Base-by-base conservation (phyloP, 2,888 invertebrate species). In the Peribatodes rhomboidaria region DNA sequence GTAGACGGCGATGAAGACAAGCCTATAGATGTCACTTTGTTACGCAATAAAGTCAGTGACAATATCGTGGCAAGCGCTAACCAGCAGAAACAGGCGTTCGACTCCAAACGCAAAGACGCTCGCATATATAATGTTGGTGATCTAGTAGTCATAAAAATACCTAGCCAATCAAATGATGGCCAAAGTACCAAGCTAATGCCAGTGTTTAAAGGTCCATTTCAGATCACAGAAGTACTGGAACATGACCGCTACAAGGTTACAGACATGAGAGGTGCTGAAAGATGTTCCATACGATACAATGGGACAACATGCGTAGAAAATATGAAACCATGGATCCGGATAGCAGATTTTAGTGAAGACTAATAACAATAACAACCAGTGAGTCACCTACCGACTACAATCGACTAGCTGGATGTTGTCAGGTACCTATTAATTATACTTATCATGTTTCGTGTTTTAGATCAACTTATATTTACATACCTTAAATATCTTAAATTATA, bases 261-360 rank as follows among this genome's bases (percentile, higher is more conserved):
- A 3, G 44, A 44, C n/a, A 44, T 44, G 44, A 44, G 44, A 7
- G 44, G 44, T 11, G 44, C 44, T 44, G 44, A 44, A 22, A 44
- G 44, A 13, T 44, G 22, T 1, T 22, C 44, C 11, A 44, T 11
- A 44, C 44, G 44, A 10, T 44, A 44, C 7, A 10, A 22, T 22
- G 44, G 44, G 1, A 44, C 22, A 1, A 10, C 44, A 2, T 44
- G 44, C 13, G 44, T 44, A 2, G 44, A 44, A 20, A 44, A 44
- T 13, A 44, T 44, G 44, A 44, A 44, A 11, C 44, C 44, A 3
- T 44, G 44, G 44, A 44, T 44, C 3, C 20, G 10, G 0, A 1
- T 44, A 10, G 11, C 11, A 11, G 22, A 44, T 8, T 42, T n/a
- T n/a, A n/a, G n/a, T n/a, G n/a, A n/a, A n/a, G n/a, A n/a, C n/a